Base-by-base conservation (phyloP, 2,797 vertebrate species). In the Iguana delicatissima region DNA sequence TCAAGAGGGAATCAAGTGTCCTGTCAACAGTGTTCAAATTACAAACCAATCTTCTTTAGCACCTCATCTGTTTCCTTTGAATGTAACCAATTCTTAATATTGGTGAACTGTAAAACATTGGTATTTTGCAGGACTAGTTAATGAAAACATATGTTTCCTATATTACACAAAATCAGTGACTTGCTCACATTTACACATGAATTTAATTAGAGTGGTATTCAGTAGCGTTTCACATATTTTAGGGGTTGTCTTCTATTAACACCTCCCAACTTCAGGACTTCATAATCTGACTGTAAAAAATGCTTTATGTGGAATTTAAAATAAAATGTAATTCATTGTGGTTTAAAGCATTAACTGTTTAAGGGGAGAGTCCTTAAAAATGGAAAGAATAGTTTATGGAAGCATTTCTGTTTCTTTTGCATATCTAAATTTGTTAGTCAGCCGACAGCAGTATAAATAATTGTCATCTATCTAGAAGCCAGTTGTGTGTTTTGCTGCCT, bases 121-220 rank as follows among this genome's bases (percentile, higher is more conserved):
- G 94, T 95, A 92, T 96, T 95, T 94, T 95, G 93, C 93, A 96
- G 92, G 92, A 93, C 92, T 92, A 92, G 94, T 95, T 94, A 94
- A 91, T 93, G 88, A 89, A 94, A 93, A 95, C 95, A 96, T 95
- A 80, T 95, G 95, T 96, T 96, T 96, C 95, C 94, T 93, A 93
- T 95, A 94, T 96, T 95, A 92, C 83, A 92, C 91, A 93, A 94
- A 94, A 91, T 94, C 94, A 93, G 92, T 89, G 95, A 93, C 94
- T 96, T 96, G 86, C 85, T 93, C 94, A 95, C 95, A 95, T 96
- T 96, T 95, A 95, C 93, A 96, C 94, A 93, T 91, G 92, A 91
- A 92, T 89, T 96, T 96, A 95, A 95, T 96, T 93, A 93, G 93
- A 86, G 94, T 93, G 91, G 92, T 76, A 84, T 91, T 90, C 93